Evolutionary conservation across 2,888 invertebrate genomes (phyloP), one percentile per base, ranked within the genome.

Genomic region (Noctuana brunneofusca): DNA sequence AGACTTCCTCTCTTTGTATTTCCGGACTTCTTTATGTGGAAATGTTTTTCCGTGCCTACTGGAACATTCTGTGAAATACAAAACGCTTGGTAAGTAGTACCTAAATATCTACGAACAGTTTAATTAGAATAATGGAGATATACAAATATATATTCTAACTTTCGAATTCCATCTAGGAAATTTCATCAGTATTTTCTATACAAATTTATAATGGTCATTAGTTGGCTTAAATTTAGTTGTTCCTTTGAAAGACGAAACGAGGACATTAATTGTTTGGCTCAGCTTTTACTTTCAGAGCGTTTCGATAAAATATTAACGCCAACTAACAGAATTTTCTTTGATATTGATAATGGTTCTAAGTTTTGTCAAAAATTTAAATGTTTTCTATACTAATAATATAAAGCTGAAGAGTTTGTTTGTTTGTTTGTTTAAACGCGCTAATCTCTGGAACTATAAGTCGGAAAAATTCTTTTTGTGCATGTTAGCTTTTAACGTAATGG

Each of bases 181-280:
- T 27, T 14, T 24, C 27, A 8, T 14, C 16, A 16, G 27, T 16
- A 20, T 52, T 59, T 20, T 18, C 16, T 16, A 9, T 41, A 30
- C 52, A 74, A 82, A 87, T 86, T 87, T 85, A 87, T 85, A 81
- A 79, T 80, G 79, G 80, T 83, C 84, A 87, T 87, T 86, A 85
- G 81, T 86, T 79, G 84, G 81, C 81, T 82, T 81, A 85, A 58
- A 86, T 83, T 83, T 80, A 85, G n/a, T 84, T 79, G 83, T 84
- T 84, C 83, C 80, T 80, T 82, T 82, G 83, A 81, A 80, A 80
- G 83, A 79, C 76, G 80, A 77, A 73, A 77, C 81, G 80, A 80
- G 80, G 82, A 75, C 79, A 80, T 85, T 86, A 85, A 86, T 87
- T 87, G 85, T 84, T 75, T 79, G 76, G 79, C 80, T 81, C 80